These are phyloP conservation scores for Zaprionus lachaisei DNA, from an alignment of 1,140 invertebrate species.

Conservation along the genomic window DNA sequence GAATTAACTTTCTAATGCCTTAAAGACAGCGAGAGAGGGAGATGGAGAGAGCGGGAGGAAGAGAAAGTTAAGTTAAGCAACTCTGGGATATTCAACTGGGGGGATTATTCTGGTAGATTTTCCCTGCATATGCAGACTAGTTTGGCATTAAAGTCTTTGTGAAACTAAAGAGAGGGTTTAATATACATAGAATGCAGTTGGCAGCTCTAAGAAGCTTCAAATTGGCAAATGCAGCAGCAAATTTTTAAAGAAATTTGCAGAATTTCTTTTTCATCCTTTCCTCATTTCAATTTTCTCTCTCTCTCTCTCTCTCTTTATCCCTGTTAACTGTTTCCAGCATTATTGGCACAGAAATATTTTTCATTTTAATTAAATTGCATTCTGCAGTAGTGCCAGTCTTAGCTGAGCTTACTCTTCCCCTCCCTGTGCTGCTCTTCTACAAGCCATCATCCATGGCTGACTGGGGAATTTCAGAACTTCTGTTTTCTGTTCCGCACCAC, in stretches of 20 bases:
- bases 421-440: background rate
- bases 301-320: background rate
- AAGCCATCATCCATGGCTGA: slow-evolving; percentile 12
- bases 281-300: slow-evolving; percentile 17
- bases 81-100: no score
- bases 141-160: background rate
- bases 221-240: background rate
- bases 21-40: background rate
- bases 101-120: no score
- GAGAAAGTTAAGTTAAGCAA: no score
- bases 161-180: background rate
- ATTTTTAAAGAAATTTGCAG: slow-evolving; percentile 30
- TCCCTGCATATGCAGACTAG: background rate
- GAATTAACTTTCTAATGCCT: background rate
- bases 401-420: slow-evolving; percentile 11
- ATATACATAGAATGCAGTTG: slow-evolving; percentile 5
- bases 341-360: slow-evolving; percentile 63
- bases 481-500: background rate
- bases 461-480: slow-evolving; percentile 54
- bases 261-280: slow-evolving; percentile 20
- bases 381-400: slow-evolving; percentile 47
- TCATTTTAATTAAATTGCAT: slow-evolving; percentile 80
- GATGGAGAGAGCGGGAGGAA: no score
- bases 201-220: background rate
- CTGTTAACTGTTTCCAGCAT: slow-evolving; percentile 37